Base-by-base conservation (phyloP, 1,140 invertebrate species). In the Zaprionus gabonicus region DNA sequence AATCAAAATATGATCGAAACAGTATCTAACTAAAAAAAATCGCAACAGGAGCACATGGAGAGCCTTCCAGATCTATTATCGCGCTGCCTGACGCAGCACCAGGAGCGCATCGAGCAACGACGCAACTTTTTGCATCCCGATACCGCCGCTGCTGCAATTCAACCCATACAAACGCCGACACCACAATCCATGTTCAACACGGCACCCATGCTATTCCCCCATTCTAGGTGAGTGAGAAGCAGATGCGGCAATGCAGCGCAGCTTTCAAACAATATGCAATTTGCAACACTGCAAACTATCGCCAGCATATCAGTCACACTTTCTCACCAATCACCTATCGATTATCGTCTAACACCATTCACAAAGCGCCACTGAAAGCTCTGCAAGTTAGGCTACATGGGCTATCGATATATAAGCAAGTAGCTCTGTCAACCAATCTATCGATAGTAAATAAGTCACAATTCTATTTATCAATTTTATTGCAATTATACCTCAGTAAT, bases 91-190 rank as follows among this genome's bases (percentile, higher is more conserved):
- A 95, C 94, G 62, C 96, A 96, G 77, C 95, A 96, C 81, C 94
- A 94, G 93, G 94, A 94, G 81, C 91, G 94, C 58, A 94, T 96
- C 77, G 96, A 97, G 82, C 96, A 97, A 87, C 93, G 96, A 64
- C 94, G 96, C 60, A 96, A 97, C 91, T 97, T 97, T 93, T 94
- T 97, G 57, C 97, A 97, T 93, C 97, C 97, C 41, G 97, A 97
- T 82, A 96, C 96, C 34, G 96, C 96, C 38, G 96, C 95, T n/a
- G 92, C 94, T 73, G 82, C 94, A 78, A 92, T 93, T 74, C 81
- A 90, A 31, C 93, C 93, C 51, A 80, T 85, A 15, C 85, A 82
- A 27, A 91, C 91, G 71, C 86, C 90, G 56, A 79, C 93, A 44
- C 92, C 91, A 70, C 93, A 92, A 71, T 84, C 93, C 51, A 83